These are phyloP conservation scores for Rhagoletis pomonella DNA, from an alignment of 1,140 invertebrate species.

Conservation along the genomic window DNA sequence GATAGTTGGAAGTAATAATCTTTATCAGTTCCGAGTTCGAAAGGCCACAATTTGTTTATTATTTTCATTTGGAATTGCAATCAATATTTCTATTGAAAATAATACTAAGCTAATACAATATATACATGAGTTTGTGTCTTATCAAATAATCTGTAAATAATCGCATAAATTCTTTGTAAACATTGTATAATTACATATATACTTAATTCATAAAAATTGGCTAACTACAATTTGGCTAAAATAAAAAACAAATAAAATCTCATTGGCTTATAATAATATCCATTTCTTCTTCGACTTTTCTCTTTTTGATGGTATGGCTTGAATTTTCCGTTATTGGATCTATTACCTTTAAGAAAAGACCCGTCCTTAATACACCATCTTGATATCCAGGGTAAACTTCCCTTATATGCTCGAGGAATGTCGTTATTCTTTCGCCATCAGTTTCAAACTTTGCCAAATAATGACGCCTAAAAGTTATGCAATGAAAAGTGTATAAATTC, in stretches of 20 bases:
- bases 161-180: not conserved
- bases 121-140: too few species aligned
- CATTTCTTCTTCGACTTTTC: not conserved
- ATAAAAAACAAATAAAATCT: not conserved
- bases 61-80: too few species aligned
- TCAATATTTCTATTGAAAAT: too few species aligned
- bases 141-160: too few species aligned
- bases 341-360: not conserved
- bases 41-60: too few species aligned
- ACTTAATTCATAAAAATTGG: not conserved
- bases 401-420: constrained; percentile 7
- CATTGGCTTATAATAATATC: not conserved
- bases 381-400: constrained; percentile 4
- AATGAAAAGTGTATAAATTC: not conserved
- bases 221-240: not conserved
- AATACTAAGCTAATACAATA: too few species aligned
- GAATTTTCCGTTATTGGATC: not conserved
- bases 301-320: not conserved
- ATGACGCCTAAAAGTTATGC: not conserved
- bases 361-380: not conserved
- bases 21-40: too few species aligned
- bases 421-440: constrained; percentile 13
- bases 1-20: too few species aligned
- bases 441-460: not conserved
- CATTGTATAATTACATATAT: not conserved